These are phyloP conservation scores for Tetranychus truncatus DNA, from an alignment of 2,888 invertebrate genomes.

Conservation along the genomic window DNA sequence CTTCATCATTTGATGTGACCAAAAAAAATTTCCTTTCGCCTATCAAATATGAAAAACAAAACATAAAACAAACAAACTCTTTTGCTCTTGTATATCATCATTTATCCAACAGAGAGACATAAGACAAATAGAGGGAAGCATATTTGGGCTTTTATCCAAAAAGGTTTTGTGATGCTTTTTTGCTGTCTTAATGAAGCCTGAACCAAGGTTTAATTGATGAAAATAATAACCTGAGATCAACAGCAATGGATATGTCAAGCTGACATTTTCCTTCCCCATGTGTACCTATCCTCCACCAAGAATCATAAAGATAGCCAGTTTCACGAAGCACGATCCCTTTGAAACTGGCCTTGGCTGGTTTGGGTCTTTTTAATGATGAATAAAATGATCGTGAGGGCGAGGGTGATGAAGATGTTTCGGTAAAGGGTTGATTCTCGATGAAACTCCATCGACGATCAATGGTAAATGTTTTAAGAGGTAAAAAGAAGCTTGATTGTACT, in stretches of 20 bases:
- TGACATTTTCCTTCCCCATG: slow-evolving; percentile 17
- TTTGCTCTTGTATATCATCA: no score
- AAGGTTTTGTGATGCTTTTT: no score
- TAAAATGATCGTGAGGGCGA: not conserved
- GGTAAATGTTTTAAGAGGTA: slow-evolving; percentile 13
- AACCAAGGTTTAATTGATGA: not conserved
- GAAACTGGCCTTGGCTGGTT: not conserved
- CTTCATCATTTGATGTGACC: no score
- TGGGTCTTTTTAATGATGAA: not conserved
- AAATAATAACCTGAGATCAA: slow-evolving; percentile 19
- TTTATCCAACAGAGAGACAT: no score
- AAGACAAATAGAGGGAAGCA: no score
- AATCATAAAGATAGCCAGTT: slow-evolving; percentile 17
- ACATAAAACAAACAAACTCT: no score
- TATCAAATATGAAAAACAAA: no score
- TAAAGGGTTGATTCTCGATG: not conserved
- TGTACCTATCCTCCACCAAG: slow-evolving; percentile 16
- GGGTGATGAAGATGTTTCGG: not conserved
- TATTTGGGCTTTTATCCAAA: no score
- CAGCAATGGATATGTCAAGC: slow-evolving; percentile 15
- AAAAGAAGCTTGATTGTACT: slow-evolving; percentile 19
- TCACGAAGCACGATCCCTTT: slow-evolving; percentile 18
- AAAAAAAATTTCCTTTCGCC: no score
- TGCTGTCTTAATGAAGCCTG: no score
- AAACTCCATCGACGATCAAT: slow-evolving; percentile 7